Percentiles rank a stretch among this genome's conserved stretches.
Evolutionary conservation across 2,113 vertebrate genomes (phyloP).

Genomic region (Semnornis frantzii): DNA sequence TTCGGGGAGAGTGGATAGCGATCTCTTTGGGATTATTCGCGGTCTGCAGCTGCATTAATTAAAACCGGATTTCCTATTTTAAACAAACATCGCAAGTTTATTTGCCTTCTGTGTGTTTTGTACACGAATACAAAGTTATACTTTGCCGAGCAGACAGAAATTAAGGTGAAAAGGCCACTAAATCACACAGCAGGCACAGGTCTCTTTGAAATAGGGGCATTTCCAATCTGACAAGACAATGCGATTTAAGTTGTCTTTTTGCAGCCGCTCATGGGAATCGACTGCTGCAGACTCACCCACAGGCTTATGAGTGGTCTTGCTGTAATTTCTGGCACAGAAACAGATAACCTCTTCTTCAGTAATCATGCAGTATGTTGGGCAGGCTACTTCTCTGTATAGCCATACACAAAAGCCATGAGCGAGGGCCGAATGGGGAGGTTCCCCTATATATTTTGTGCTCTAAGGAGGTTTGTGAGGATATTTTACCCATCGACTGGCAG

Average conservation of each 20-base stretch:
- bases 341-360: background rate
- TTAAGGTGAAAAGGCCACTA: background rate
- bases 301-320: background rate
- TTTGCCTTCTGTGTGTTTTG: background rate
- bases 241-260: background rate
- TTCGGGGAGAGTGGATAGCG: no score
- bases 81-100: conserved; percentile 15
- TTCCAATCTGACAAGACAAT: background rate
- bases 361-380: background rate
- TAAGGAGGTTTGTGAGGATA: background rate
- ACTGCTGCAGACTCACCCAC: background rate
- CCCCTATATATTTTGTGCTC: background rate
- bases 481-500: conserved; percentile 40
- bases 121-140: background rate
- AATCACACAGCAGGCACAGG: background rate
- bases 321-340: background rate
- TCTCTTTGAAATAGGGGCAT: background rate
- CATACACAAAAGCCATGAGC: background rate
- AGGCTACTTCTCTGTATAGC: background rate
- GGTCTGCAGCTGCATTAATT: background rate
- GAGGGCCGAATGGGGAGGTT: background rate
- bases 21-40: background rate
- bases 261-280: background rate
- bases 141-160: background rate
- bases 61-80: conserved; percentile 3